Evolutionary conservation across 2,797 vertebrate species (phyloP).

Genomic region (Anomalospiza imberbis): DNA sequence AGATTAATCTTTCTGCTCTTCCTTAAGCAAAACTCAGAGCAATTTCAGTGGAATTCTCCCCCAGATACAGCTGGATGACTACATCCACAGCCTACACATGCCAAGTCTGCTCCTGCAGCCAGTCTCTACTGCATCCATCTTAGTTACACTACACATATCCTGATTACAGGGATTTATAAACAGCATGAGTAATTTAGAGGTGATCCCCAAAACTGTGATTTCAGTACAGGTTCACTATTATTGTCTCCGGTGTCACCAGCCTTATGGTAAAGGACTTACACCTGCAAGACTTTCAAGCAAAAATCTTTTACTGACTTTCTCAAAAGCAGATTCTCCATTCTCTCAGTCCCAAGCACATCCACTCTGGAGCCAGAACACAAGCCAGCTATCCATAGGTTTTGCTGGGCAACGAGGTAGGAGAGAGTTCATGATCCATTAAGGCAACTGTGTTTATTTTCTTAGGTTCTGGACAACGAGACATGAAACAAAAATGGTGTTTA

Average conservation of each 20-base stretch:
- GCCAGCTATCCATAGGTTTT: not conserved
- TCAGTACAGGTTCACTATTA: not conserved
- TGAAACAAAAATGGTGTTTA: not conserved
- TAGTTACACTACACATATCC: not conserved
- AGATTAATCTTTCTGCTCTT: not conserved
- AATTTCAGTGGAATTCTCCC: conserved; percentile 3
- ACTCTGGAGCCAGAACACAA: not conserved
- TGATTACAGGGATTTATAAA: not conserved
- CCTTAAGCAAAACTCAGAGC: not conserved
- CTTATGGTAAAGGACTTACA: not conserved
- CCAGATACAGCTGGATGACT: not conserved
- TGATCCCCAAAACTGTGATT: not conserved
- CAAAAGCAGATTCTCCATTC: not conserved
- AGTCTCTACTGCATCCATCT: not conserved
- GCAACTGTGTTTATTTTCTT: not conserved
- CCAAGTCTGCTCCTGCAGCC: not conserved
- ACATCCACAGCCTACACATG: not conserved
- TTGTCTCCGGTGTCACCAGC: not conserved
- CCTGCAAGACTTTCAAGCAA: not conserved
- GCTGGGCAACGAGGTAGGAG: fast-evolving
- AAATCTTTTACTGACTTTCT: not conserved
- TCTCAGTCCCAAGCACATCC: not conserved
- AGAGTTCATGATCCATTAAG: not conserved
- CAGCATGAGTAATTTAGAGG: not conserved
- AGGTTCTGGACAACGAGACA: not conserved